Conservation (phyloP, 2,113 vertebrate genomes). For the Pholis gunnellus region DNA sequence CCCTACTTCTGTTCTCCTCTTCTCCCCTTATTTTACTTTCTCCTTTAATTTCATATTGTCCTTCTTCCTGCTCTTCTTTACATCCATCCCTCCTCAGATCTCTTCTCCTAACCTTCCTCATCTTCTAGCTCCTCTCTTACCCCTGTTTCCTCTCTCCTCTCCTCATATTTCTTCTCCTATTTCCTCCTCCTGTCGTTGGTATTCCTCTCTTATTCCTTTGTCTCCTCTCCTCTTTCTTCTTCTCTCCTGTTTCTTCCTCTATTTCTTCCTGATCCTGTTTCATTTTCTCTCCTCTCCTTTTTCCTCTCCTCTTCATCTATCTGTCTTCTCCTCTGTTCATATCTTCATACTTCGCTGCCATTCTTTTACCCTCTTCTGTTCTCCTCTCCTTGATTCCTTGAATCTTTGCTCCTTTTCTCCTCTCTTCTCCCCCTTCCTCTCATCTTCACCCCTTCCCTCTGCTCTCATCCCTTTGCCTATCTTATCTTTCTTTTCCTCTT, state of each 20-base stretch:
- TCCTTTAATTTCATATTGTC: not conserved
- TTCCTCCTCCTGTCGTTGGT: not conserved
- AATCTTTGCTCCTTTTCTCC: not conserved
- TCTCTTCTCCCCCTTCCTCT: too few species aligned
- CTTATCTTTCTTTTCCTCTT: not conserved
- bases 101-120: not conserved
- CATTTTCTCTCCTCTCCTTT: not conserved
- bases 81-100: not conserved
- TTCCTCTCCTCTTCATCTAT: not conserved
- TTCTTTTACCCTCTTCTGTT: not conserved
- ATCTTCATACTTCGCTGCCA: not conserved
- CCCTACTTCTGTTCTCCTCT: not conserved
- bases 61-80: not conserved
- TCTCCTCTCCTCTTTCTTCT: not conserved
- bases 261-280: not conserved
- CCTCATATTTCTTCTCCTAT: not conserved
- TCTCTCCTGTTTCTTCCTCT: not conserved
- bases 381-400: not conserved
- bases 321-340: not conserved
- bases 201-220: not conserved
- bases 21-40: not conserved
- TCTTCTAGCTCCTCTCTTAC: not conserved
- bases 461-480: not conserved
- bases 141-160: not conserved
- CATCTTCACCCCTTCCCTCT: too few species aligned